Conservation (phyloP, 2,113 vertebrate genomes). For the Ia io region DNA sequence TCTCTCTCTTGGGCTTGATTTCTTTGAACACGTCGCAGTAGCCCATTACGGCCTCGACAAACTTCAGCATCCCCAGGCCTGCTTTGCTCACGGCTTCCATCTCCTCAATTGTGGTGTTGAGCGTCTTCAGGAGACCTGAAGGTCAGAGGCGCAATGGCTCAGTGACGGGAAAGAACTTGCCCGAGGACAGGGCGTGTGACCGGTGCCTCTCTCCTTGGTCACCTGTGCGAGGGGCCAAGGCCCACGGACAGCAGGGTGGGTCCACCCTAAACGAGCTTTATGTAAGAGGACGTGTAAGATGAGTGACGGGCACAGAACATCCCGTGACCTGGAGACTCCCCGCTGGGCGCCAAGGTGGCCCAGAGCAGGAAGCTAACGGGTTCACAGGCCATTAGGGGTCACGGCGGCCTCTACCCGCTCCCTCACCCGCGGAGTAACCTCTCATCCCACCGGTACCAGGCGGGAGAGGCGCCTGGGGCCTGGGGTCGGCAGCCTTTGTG, state of each 20-base stretch:
- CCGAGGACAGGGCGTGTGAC: accelerated
- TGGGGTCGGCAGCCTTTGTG: accelerated
- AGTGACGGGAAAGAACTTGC: no score
- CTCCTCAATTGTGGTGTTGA: constrained; percentile 89
- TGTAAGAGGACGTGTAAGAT: no score
- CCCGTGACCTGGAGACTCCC: neutral
- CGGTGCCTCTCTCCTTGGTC: no score
- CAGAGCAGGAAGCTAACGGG: neutral
- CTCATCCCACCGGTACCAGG: accelerated
- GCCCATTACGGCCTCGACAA: constrained; percentile 94
- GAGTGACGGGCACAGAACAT: neutral
- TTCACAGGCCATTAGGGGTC: accelerated
- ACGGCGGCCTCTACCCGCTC: accelerated
- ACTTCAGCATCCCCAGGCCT: constrained; percentile 95
- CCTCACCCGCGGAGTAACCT: neutral
- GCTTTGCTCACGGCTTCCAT: constrained; percentile 97
- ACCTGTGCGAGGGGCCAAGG: no score
- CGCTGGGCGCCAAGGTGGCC: neutral
- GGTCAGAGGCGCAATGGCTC: neutral
- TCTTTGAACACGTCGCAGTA: constrained; percentile 93
- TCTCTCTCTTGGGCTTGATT: constrained; percentile 95
- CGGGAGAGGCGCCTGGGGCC: no score
- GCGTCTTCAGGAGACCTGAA: constrained; percentile 89
- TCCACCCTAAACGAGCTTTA: no score
- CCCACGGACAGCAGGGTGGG: accelerated